These are phyloP conservation scores for Leucozona laternaria DNA, from an alignment of 2,888 invertebrate species.

Conservation along the genomic window DNA sequence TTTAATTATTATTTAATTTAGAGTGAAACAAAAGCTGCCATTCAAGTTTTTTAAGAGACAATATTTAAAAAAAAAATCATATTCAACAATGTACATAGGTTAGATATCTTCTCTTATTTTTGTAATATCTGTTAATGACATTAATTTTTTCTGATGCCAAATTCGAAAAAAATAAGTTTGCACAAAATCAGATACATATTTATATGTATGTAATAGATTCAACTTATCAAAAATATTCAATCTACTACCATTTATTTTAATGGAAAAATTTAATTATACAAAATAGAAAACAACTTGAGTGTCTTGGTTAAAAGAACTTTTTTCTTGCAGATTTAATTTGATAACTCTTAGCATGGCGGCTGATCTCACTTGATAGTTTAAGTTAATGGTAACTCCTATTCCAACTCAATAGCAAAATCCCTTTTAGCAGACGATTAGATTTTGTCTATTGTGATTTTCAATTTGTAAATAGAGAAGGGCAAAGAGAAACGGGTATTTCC, in stretches of 20 bases:
- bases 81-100: not conserved
- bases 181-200: not conserved
- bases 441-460: not conserved
- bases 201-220: no score
- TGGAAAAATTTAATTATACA: not conserved
- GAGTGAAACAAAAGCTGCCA: constrained; percentile 48
- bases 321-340: no score
- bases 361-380: not conserved
- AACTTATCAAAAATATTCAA: not conserved
- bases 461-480: no score
- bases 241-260: not conserved
- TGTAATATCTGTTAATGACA: not conserved
- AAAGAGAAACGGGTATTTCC: no score
- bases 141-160: not conserved
- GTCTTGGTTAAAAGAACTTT: not conserved
- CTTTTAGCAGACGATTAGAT: not conserved
- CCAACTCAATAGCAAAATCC: not conserved
- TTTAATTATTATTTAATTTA: constrained; percentile 22
- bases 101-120: not conserved
- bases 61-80: not conserved
- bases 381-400: no score
- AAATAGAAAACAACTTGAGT: not conserved
- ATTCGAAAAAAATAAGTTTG: not conserved
- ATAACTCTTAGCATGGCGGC: not conserved
- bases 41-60: constrained; percentile 18